These are phyloP conservation scores for Styela clava DNA, from an alignment of 23 tunicate species.

Conservation along the genomic window DNA sequence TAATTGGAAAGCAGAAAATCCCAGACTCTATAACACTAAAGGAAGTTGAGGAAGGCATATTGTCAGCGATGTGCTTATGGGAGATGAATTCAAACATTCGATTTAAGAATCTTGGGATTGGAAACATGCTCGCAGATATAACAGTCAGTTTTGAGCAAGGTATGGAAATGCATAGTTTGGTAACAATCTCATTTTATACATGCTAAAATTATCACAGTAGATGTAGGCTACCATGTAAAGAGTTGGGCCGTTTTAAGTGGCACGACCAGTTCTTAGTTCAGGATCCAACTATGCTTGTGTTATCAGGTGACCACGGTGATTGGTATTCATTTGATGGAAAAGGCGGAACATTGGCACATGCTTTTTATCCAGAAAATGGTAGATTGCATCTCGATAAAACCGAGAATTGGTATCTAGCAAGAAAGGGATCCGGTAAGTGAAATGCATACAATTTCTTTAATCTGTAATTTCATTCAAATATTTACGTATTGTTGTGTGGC, in stretches of 20 bases:
- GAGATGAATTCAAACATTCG: constrained; percentile 67
- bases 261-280: too few species aligned
- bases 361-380: constrained; percentile 86
- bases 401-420: constrained; percentile 61
- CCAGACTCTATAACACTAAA: background rate
- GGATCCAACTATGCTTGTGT: too few species aligned
- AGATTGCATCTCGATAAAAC: constrained; percentile 58
- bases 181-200: too few species aligned
- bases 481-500: background rate
- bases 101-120: constrained; percentile 35
- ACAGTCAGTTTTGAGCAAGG: constrained; percentile 55
- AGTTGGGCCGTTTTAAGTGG: too few species aligned
- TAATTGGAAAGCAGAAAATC: background rate
- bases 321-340: constrained; percentile 71
- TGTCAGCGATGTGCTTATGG: constrained; percentile 90
- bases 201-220: background rate
- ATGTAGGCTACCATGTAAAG: too few species aligned
- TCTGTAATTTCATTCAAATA: background rate
- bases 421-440: constrained; percentile 22
- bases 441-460: background rate
- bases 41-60: constrained; percentile 42
- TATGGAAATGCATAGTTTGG: constrained; percentile 32
- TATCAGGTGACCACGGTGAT: constrained; percentile 61
- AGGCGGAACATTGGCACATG: constrained; percentile 81
- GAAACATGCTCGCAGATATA: constrained; percentile 29